Evolutionary conservation across 2,113 vertebrate species (phyloP), one percentile per base, ranked within the genome.

Genomic region (Charina bottae): DNA sequence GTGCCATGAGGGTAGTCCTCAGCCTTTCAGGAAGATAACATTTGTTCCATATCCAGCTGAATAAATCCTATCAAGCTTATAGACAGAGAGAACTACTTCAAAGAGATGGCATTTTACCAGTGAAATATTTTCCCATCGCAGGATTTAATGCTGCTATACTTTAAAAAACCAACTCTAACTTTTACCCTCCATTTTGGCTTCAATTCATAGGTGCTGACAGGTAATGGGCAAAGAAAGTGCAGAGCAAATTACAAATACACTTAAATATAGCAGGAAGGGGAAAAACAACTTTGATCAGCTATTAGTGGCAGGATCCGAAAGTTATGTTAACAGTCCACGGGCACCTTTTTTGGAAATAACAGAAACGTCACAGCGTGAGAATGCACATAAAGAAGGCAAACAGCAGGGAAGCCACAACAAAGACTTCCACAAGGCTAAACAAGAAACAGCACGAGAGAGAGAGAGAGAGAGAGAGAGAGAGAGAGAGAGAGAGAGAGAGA

Each of bases 351-450:
- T 54, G 46, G 49, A 49, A 0, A 62, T 53, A 92, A 26, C 19
- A 89, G 53, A 33, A 92, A 55, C 54, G 89, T 4, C 83, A 88
- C 90, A 92, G 19, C 68, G 60, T 0, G 2, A 90, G 37, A 86
- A 64, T 21, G 24, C 24, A 24, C 64, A 28, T 17, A 24, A 37
- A 92, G 26, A 92, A 89, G 89, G 60, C 33, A 90, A 72, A 23
- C 60, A 88, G 56, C 37, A 56, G 86, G 90, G 83, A 92, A 89
- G 28, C 90, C 46, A 92, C 86, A 92, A 55, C 37, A 94, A 91
- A 21, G 54, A 60, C 90, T 95, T 88, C 56, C n/a, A 5, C 3
- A 87, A 90, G 86, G 28, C 33, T 55, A 93, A 95, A 92, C 19
- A 90, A 53, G 78, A 87, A 23, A 42, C 93, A 93, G 10, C 56